These are phyloP conservation scores for human DNA, from an alignment of 2,113 vertebrate species.

Conservation along the genomic window GRCh38 chr7:134717501-134718000, in stretches of 20 bases:
- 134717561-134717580: accelerated
- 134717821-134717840: not conserved
- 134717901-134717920: not conserved
- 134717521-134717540: not conserved
- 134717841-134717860: conserved; percentile 22
- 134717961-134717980: not conserved
- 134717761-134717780: not conserved
- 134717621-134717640: not conserved
- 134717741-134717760: not conserved
- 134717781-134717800: not conserved
- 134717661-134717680: not conserved
- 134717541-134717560: not conserved
- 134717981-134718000: not conserved
- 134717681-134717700: not conserved
- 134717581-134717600: not conserved
- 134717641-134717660: not conserved
- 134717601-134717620: not conserved
- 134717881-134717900: not conserved
- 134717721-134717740: not conserved
- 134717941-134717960: not conserved
- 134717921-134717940: not conserved
- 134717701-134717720: not conserved
- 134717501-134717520: not conserved
- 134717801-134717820: conserved; percentile 15
- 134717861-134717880: conserved; percentile 38